A percentile compares a stretch with the other conserved stretches of the same genome.
Evolutionary conservation across 2,797 vertebrate genomes (phyloP).

Genomic region (Helostoma temminkii): DNA sequence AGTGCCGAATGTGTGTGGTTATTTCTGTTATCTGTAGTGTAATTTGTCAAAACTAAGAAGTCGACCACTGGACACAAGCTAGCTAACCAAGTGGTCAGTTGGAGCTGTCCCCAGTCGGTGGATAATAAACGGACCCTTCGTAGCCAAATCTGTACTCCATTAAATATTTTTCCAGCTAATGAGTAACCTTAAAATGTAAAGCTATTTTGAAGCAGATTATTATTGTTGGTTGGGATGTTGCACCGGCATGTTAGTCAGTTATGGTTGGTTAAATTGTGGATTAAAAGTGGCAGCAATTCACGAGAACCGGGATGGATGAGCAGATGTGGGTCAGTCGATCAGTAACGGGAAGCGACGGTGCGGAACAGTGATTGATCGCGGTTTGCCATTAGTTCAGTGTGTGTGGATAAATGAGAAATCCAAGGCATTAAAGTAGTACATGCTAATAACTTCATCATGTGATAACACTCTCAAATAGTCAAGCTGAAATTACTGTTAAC

Average conservation of each 20-base stretch:
- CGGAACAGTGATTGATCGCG: slow-evolving; percentile 81
- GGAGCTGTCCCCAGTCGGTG: slow-evolving; percentile 56
- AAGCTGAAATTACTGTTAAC: not conserved
- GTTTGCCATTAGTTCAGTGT: slow-evolving; percentile 63
- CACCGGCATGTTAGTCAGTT: slow-evolving; percentile 13
- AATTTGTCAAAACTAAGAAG: slow-evolving; percentile 63
- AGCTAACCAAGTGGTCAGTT: slow-evolving; percentile 79
- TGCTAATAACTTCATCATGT: slow-evolving; percentile 2
- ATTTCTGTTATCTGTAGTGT: slow-evolving; percentile 26
- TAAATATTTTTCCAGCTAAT: not conserved
- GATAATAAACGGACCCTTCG: slow-evolving; percentile 37
- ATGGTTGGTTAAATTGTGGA: slow-evolving; percentile 15
- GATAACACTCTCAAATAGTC: not conserved
- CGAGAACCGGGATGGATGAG: slow-evolving; percentile 49
- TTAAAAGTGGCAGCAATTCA: slow-evolving; percentile 36
- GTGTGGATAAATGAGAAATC: slow-evolving; percentile 10
- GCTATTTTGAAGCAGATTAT: slow-evolving; percentile 8
- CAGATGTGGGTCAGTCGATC: slow-evolving; percentile 81
- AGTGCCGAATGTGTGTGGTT: not conserved
- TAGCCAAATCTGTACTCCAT: not conserved
- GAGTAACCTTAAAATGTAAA: slow-evolving; percentile 39
- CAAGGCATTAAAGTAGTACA: slow-evolving; percentile 5
- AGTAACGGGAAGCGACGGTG: slow-evolving; percentile 77
- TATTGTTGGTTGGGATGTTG: not conserved
- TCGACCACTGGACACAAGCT: slow-evolving; percentile 70